Base-by-base conservation (phyloP, 2,797 vertebrate genomes). In the Pyrrhura leucotis region DNA sequence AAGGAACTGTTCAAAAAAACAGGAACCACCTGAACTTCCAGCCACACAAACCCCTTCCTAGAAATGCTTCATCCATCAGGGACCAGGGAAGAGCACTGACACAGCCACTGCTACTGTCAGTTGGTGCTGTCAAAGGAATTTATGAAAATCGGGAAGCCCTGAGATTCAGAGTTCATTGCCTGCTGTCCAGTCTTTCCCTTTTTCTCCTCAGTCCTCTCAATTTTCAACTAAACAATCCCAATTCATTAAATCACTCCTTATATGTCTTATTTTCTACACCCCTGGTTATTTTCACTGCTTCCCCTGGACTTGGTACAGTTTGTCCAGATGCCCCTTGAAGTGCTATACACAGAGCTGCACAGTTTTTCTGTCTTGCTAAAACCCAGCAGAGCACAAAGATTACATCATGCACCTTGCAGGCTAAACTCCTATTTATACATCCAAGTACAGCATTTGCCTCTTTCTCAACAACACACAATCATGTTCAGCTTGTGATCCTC, bases 361-460 rank as follows among this genome's bases (percentile, higher is more conserved):
- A 21, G 69, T 62, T 90, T 93, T 95, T 54, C 83, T 84, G 88
- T 54, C 23, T 88, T 69, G 45, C 85, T 62, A 44, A 75, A 13
- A 73, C 35, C 42, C 77, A 88, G 73, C 50, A 93, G 48, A 95
- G 58, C 62, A 89, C 35, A 91, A 54, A 81, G 90, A 97, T 95
- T 95, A 91, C 85, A 93, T 96, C 95, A 97, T 67, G 56, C 11
- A 4, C 93, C 93, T 96, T 79, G 90, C 88, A 95, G 85, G 91
- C 90, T 97, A 72, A 94, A 90, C 54, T 95, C 88, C 93, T 95
- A 87, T 94, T 95, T 95, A 95, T 95, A 93, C 28, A 47, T 42
- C 59, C 73, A 80, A 95, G 59, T 81, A 91, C 58, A 97, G 74
- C 91, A 73, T 90, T 96, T 82, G 69, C 80, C 47, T 90, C 80